Evolutionary conservation across 1,140 invertebrate genomes (phyloP).

Genomic region (Cotesia typhae): DNA sequence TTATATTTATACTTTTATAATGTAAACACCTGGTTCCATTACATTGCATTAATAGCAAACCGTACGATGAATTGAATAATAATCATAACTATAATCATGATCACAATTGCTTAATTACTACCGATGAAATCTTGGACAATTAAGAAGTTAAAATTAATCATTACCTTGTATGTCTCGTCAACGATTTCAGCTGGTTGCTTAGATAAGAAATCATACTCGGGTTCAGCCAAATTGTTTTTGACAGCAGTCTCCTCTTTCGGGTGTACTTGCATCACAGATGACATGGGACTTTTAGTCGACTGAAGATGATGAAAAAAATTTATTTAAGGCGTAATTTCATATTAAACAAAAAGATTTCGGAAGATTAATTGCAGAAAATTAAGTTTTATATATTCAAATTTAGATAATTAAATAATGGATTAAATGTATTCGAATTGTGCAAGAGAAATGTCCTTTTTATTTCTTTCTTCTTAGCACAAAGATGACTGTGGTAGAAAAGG

Average conservation of each 20-base stretch:
- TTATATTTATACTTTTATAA: too few relatives aligned
- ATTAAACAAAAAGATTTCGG: background rate
- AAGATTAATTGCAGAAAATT: too few relatives aligned
- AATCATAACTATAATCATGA: too few relatives aligned
- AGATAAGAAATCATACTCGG: conserved; percentile 84
- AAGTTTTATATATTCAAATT: too few relatives aligned
- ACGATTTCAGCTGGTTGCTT: conserved; percentile 82
- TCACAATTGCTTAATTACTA: background rate
- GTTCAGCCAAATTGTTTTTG: conserved; percentile 78
- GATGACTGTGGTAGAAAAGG: background rate
- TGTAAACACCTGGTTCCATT: too few relatives aligned
- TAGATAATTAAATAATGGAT: too few relatives aligned
- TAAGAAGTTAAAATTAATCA: conserved; percentile 20
- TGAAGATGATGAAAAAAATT: conserved; percentile 23
- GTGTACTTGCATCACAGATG: conserved; percentile 50
- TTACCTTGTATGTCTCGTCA: conserved; percentile 77
- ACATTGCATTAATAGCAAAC: too few relatives aligned
- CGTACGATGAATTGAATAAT: too few relatives aligned
- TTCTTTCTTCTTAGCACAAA: background rate
- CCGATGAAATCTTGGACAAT: too few relatives aligned
- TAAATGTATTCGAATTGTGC: background rate
- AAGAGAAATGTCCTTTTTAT: background rate
- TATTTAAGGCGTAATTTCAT: background rate
- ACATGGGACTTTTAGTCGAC: conserved; percentile 47
- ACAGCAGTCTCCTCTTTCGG: conserved; percentile 58